Evolutionary conservation across 2,113 vertebrate species (phyloP).

Genomic region (Lontra canadensis): DNA sequence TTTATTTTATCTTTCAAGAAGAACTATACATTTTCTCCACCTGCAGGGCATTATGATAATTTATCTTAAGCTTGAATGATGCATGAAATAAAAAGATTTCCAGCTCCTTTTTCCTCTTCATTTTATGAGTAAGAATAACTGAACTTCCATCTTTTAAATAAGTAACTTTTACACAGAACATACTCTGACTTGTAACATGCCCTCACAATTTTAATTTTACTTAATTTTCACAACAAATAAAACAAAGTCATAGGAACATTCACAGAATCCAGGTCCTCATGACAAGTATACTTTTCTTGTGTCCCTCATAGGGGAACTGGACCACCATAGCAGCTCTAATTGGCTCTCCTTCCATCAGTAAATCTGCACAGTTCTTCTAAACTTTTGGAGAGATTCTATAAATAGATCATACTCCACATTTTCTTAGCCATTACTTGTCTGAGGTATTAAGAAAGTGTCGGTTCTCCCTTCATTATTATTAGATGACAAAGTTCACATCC

Average conservation of each 20-base stretch:
- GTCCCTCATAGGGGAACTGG: accelerated
- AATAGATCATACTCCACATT: background rate
- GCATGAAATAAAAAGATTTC: slow-evolving; percentile 4
- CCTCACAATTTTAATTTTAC: background rate
- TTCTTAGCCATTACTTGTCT: background rate
- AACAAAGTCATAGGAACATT: background rate
- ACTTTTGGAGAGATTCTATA: background rate
- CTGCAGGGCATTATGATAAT: background rate
- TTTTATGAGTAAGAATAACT: background rate
- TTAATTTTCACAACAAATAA: background rate
- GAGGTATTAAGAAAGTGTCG: background rate
- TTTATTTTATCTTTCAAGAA: slow-evolving; percentile 22
- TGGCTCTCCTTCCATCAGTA: background rate
- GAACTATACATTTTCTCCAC: slow-evolving; percentile 32
- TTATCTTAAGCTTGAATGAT: slow-evolving; percentile 28
- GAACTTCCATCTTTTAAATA: background rate
- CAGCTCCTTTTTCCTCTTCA: background rate
- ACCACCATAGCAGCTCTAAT: background rate
- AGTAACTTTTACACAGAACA: background rate
- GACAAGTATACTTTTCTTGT: background rate
- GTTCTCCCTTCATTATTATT: background rate
- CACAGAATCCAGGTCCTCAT: background rate
- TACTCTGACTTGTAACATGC: background rate
- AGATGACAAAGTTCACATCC: background rate
- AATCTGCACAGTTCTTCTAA: background rate